These are phyloP conservation scores for Drosophila subpulchrella DNA, from an alignment of 1,140 invertebrate genomes.

Conservation along the genomic window DNA sequence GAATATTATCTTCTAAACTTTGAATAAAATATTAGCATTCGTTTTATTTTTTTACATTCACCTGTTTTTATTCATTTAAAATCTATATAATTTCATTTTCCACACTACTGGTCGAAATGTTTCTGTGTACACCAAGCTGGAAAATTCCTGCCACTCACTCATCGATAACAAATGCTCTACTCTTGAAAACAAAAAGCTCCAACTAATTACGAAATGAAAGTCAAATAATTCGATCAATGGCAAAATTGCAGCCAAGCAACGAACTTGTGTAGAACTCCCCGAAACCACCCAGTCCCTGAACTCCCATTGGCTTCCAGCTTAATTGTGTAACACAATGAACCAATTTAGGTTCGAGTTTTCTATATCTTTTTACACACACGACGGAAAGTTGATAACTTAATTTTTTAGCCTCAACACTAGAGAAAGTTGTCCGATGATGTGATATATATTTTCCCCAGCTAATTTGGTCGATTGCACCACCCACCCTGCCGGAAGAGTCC, in stretches of 20 bases:
- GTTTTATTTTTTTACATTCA: too few relatives aligned
- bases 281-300: not conserved
- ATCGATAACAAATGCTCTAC: conserved; percentile 2
- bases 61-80: too few relatives aligned
- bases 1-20: too few relatives aligned
- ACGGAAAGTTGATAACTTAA: conserved; percentile 65
- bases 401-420: conserved; percentile 46
- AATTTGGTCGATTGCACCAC: conserved; percentile 48
- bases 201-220: conserved; percentile 43
- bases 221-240: conserved; percentile 44
- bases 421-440: conserved; percentile 36
- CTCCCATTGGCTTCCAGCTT: conserved; percentile 1
- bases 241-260: conserved; percentile 14
- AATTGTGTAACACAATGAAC: conserved; percentile 70
- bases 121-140: not conserved
- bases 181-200: not conserved
- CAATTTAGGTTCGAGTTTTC: conserved; percentile 51
- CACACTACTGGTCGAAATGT: not conserved
- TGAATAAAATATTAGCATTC: too few relatives aligned
- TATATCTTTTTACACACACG: conserved; percentile 29
- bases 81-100: not conserved
- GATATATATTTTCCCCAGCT: conserved; percentile 24
- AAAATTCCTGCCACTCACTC: conserved; percentile 4
- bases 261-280: conserved; percentile 4
- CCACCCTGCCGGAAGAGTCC: not conserved